phyloP scores from a whole-genome alignment of 2,113 vertebrate species.

The Montifringilla adamsi region DNA sequence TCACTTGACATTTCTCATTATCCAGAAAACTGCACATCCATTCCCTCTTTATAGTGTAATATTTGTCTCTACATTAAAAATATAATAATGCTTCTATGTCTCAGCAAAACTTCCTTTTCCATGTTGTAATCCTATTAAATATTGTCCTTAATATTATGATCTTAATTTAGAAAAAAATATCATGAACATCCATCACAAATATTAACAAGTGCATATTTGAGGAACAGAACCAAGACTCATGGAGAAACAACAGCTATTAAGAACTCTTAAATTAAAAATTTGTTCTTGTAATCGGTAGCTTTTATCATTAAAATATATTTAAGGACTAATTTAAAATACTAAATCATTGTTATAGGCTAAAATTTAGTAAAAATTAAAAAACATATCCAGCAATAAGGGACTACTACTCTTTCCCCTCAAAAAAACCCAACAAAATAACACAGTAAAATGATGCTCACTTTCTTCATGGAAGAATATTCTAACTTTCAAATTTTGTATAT shows the following conservation, averaged over 20 bases:
- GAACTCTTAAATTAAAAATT: background rate
- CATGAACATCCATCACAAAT: background rate
- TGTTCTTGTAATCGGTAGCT: background rate
- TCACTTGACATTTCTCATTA: background rate
- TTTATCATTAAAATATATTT: background rate
- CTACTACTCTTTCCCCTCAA: background rate
- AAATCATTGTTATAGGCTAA: background rate
- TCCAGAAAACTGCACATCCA: background rate
- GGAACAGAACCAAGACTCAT: background rate
- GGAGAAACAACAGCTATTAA: background rate
- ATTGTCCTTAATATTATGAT: background rate
- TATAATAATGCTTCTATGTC: background rate
- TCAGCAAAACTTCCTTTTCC: background rate
- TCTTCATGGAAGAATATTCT: background rate
- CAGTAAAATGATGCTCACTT: background rate
- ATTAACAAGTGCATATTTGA: background rate
- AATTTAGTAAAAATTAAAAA: background rate
- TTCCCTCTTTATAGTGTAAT: background rate
- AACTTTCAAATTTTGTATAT: background rate
- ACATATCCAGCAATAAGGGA: background rate
- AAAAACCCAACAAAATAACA: background rate
- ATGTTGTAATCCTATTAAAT: background rate
- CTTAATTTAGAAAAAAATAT: background rate
- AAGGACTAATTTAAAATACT: background rate
- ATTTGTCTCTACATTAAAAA: background rate